Conservation (phyloP, 2,888 invertebrate species). For the Clepsis dumicolana region DNA sequence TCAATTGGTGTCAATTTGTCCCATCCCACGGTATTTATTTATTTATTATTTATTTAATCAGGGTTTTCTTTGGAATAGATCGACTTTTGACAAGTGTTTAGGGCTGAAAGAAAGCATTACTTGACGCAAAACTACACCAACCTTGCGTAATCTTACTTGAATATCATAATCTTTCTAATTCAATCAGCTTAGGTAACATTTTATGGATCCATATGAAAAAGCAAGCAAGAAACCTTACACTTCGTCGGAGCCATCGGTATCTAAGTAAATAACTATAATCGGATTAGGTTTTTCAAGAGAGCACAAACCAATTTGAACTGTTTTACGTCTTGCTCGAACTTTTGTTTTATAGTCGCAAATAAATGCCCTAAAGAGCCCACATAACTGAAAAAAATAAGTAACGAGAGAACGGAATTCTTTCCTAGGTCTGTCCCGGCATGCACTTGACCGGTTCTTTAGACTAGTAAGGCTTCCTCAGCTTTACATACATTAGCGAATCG, state of each 20-base stretch:
- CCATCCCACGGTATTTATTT: too few species aligned
- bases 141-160: conserved; percentile 4
- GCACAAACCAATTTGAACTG: too few species aligned
- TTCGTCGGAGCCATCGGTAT: background rate
- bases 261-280: too few species aligned
- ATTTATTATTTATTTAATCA: too few species aligned
- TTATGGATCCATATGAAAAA: background rate
- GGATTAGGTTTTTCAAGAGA: too few species aligned
- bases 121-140: background rate
- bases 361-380: too few species aligned
- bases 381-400: background rate
- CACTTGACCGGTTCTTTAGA: conserved; percentile 26
- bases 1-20: too few species aligned
- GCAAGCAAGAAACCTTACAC: background rate
- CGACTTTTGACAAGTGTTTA: too few species aligned
- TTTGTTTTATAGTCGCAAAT: background rate
- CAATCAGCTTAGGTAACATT: background rate
- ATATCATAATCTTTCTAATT: conserved; percentile 5
- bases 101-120: too few species aligned
- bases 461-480: conserved; percentile 45
- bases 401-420: background rate
- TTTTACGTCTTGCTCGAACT: too few species aligned
- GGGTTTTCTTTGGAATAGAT: too few species aligned
- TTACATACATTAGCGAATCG: conserved; percentile 32
- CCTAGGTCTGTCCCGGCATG: background rate